A percentile compares a stretch with the other conserved stretches of the same genome.
These are phyloP conservation scores for Stenotaenia linearis DNA, from an alignment of 2,888 invertebrate genomes.

Conservation along the genomic window DNA sequence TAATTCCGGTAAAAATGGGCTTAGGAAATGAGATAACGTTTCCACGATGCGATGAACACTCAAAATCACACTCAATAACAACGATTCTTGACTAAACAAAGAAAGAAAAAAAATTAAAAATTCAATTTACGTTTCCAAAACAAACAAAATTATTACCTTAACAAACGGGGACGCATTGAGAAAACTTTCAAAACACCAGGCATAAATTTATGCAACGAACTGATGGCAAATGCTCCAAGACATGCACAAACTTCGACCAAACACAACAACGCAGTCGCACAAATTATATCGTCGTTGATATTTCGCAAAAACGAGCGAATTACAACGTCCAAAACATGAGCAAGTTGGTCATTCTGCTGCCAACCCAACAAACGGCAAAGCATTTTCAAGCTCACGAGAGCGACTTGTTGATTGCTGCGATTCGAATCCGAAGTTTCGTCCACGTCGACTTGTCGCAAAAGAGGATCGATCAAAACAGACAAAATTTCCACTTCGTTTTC, in stretches of 20 bases:
- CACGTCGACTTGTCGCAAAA: conserved; percentile 57
- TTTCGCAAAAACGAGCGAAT: conserved; percentile 36
- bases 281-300: conserved; percentile 39
- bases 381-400: conserved; percentile 73
- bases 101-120: neutral
- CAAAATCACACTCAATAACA: conserved; percentile 66
- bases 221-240: conserved; percentile 68
- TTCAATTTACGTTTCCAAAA: neutral
- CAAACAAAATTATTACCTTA: neutral
- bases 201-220: conserved; percentile 70
- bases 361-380: conserved; percentile 67
- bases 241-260: conserved; percentile 71
- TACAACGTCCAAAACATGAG: conserved; percentile 47
- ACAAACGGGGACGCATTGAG: neutral
- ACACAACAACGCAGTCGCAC: conserved; percentile 68
- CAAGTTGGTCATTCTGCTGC: conserved; percentile 62
- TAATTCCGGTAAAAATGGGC: conserved; percentile 61
- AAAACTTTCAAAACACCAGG: conserved; percentile 50
- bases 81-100: conserved; percentile 44
- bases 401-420: conserved; percentile 67
- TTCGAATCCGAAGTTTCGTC: neutral
- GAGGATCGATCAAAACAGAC: conserved; percentile 55
- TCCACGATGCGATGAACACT: conserved; percentile 76
- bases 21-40: conserved; percentile 73
- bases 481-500: conserved; percentile 37